These are phyloP conservation scores for Kryptolebias marmoratus DNA, from an alignment of 2,113 vertebrate species.

Conservation along the genomic window DNA sequence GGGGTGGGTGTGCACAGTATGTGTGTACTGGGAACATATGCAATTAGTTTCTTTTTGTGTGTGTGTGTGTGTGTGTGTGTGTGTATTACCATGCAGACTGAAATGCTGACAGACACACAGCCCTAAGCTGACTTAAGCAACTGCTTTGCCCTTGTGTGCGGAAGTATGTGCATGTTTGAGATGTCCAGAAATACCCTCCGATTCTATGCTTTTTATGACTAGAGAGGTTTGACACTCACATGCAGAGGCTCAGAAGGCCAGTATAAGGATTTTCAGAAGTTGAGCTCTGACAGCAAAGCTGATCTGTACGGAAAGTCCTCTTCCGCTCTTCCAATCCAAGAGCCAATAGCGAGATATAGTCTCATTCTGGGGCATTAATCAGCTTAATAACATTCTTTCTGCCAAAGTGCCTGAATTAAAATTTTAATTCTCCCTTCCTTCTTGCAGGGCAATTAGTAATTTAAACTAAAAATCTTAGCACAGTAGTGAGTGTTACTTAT, in stretches of 20 bases:
- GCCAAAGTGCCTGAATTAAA: constrained; percentile 43
- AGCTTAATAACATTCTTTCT: constrained; percentile 42
- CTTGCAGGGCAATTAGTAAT: background rate
- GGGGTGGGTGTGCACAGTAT: constrained; percentile 43
- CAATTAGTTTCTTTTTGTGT: constrained; percentile 55
- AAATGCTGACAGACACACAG: constrained; percentile 62
- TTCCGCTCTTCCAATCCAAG: constrained; percentile 30
- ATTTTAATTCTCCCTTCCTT: constrained; percentile 3
- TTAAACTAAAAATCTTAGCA: constrained; percentile 15
- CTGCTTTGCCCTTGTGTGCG: constrained; percentile 24
- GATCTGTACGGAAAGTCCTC: constrained; percentile 35
- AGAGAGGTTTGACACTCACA: constrained; percentile 6
- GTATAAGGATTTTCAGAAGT: constrained; percentile 60
- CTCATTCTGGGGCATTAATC: constrained; percentile 43
- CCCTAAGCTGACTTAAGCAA: constrained; percentile 62
- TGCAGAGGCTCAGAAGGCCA: constrained; percentile 39
- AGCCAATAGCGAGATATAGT: constrained; percentile 26
- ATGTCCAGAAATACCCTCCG: constrained; percentile 30
- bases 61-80: too few relatives aligned
- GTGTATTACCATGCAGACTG: constrained; percentile 24
- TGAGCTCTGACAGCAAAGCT: constrained; percentile 50
- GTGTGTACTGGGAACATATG: constrained; percentile 54
- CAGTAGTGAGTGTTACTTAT: background rate
- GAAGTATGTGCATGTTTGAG: constrained; percentile 3
- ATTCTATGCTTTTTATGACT: constrained; percentile 51